Conservation (phyloP, 2,888 invertebrate species). For the Megaustenia siamemsis region DNA sequence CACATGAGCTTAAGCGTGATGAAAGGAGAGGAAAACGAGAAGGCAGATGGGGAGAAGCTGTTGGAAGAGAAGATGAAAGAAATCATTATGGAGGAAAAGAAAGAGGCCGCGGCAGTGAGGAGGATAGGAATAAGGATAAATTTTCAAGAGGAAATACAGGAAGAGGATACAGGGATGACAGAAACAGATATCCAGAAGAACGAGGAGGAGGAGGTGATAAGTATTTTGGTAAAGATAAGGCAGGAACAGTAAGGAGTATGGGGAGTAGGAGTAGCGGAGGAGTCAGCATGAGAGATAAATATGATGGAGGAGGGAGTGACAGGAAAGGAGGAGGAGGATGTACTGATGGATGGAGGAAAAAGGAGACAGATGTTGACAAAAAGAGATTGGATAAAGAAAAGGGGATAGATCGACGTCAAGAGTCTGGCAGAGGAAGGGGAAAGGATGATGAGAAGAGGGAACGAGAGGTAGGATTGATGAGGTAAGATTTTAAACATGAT, state of each 20-base stretch:
- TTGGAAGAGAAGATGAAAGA: conserved; percentile 35
- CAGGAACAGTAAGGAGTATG: neutral
- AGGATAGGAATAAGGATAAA: conserved; percentile 36
- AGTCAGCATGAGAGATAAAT: conserved; percentile 20
- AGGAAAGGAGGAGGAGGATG: conserved; percentile 33
- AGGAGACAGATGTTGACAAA: conserved; percentile 13
- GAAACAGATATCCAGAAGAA: conserved; percentile 22
- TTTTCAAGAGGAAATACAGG: conserved; percentile 6
- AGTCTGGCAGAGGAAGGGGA: conserved; percentile 17
- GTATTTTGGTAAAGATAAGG: conserved; percentile 27
- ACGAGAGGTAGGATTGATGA: neutral
- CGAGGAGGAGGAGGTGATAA: conserved; percentile 34
- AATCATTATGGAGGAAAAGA: conserved; percentile 17
- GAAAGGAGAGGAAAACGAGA: conserved; percentile 11
- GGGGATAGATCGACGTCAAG: neutral
- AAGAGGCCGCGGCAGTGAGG: neutral
- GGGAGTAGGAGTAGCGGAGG: conserved; percentile 6
- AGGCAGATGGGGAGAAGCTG: conserved; percentile 33
- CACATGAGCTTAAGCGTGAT: conserved; percentile 6
- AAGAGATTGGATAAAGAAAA: conserved; percentile 18
- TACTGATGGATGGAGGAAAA: conserved; percentile 40
- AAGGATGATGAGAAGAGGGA: conserved; percentile 42
- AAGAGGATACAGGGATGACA: conserved; percentile 41
- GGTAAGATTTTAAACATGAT: neutral
- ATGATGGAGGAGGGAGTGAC: conserved; percentile 42